Percentiles rank a stretch among this genome's conserved stretches.
Evolutionary conservation across 2,113 vertebrate genomes (phyloP).

Genomic region (Nettapus auritus): DNA sequence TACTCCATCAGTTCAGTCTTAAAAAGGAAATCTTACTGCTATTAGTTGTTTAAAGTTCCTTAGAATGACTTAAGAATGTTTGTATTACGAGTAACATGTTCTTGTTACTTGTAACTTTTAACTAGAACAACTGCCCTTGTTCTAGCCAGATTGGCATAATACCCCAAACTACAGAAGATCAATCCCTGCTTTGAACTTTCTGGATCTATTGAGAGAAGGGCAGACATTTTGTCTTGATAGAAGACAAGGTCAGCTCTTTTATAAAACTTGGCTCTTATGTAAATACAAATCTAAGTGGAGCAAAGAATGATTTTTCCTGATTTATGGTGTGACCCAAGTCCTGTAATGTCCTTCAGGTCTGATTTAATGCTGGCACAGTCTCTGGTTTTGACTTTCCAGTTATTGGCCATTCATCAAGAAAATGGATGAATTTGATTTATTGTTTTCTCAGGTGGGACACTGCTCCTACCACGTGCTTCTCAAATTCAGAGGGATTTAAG

Average conservation of each 20-base stretch:
- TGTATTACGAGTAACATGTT: not conserved
- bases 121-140: too few relatives aligned
- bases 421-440: constrained; percentile 42
- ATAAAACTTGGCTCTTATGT: constrained; percentile 13
- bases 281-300: constrained; percentile 55
- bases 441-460: constrained; percentile 20
- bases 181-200: constrained; percentile 19
- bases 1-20: not conserved
- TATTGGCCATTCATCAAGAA: constrained; percentile 65
- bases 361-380: constrained; percentile 64
- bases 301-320: constrained; percentile 27
- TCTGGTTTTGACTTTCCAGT: constrained; percentile 50
- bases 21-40: not conserved
- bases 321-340: constrained; percentile 51
- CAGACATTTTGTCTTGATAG: not conserved
- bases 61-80: not conserved
- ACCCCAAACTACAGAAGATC: not conserved
- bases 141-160: not conserved
- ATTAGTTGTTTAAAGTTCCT: not conserved
- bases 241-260: constrained; percentile 51
- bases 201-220: not conserved
- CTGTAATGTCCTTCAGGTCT: constrained; percentile 55
- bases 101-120: too few relatives aligned
- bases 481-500: not conserved
- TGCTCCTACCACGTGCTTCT: not conserved